Evolutionary conservation across 2,797 vertebrate genomes (phyloP).

Genomic region (Hyperoplus lanceolatus): DNA sequence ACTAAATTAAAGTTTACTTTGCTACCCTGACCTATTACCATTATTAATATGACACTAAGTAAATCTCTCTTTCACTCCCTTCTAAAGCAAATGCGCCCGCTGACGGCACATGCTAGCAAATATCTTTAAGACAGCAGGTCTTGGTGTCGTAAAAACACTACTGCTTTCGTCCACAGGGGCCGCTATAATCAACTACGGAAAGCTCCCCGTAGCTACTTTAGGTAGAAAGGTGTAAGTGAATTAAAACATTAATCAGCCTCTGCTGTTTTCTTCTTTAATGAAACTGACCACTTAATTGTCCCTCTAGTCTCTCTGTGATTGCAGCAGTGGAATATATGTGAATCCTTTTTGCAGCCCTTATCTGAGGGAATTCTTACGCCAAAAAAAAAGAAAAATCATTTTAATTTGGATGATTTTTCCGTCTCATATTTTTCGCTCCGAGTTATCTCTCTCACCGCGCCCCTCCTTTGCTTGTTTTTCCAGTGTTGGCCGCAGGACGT

Average conservation of each 20-base stretch:
- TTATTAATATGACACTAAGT: too few species aligned
- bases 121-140: too few species aligned
- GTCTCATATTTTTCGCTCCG: slow-evolving; percentile 58
- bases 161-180: too few species aligned
- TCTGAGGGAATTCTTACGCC: slow-evolving; percentile 28
- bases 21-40: too few species aligned
- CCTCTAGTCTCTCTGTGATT: slow-evolving; percentile 31
- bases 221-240: slow-evolving; percentile 18
- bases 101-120: too few species aligned
- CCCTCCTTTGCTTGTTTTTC: slow-evolving; percentile 28
- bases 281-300: slow-evolving; percentile 38
- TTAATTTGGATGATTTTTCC: slow-evolving; percentile 7
- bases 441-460: slow-evolving; percentile 44
- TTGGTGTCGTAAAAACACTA: too few species aligned
- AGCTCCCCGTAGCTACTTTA: background rate
- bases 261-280: slow-evolving; percentile 31
- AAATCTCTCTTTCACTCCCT: too few species aligned
- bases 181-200: too few species aligned
- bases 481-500: slow-evolving; percentile 47
- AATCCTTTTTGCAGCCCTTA: slow-evolving; percentile 9
- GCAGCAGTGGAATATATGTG: background rate
- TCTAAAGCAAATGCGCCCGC: too few species aligned
- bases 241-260: slow-evolving; percentile 27
- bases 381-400: slow-evolving; percentile 47
- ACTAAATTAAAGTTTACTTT: too few species aligned